Conservation (phyloP, 1,140 invertebrate genomes). For the Polypedilum vanderplanki region DNA sequence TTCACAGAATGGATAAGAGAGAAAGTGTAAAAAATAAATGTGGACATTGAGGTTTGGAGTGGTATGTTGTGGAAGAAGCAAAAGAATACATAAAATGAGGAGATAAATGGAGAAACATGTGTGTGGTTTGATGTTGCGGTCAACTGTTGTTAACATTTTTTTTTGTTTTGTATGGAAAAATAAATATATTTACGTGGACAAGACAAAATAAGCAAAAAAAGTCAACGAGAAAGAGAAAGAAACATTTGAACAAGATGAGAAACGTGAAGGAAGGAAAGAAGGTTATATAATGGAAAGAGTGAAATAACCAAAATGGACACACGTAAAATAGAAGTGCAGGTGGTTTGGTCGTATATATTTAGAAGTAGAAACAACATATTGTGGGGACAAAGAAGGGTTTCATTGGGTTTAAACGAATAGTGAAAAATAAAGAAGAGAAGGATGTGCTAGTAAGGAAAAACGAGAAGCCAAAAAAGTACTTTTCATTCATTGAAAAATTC, state of each 20-base stretch:
- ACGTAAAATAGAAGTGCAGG: constrained; percentile 4
- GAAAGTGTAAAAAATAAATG: background rate
- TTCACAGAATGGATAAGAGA: background rate
- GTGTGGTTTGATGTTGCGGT: constrained; percentile 16
- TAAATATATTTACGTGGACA: background rate
- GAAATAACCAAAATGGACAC: constrained; percentile 2
- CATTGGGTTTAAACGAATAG: background rate
- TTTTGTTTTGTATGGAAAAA: background rate
- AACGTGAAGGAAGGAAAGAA: too few relatives aligned
- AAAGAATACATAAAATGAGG: background rate
- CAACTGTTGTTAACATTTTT: constrained; percentile 13
- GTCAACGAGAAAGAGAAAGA: background rate
- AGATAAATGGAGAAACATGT: background rate
- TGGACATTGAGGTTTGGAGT: constrained; percentile 4
- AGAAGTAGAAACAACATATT: too few relatives aligned
- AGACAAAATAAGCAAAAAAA: background rate
- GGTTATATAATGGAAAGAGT: too few relatives aligned
- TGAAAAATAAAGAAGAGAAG: background rate
- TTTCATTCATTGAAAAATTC: background rate
- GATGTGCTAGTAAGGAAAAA: background rate
- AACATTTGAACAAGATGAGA: background rate
- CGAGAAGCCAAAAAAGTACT: constrained; percentile 9
- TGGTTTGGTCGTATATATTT: background rate
- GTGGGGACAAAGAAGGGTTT: background rate
- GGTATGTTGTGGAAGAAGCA: background rate